These are phyloP conservation scores for Hylaeus volcanicus DNA, from an alignment of 1,140 invertebrate genomes.

Conservation along the genomic window DNA sequence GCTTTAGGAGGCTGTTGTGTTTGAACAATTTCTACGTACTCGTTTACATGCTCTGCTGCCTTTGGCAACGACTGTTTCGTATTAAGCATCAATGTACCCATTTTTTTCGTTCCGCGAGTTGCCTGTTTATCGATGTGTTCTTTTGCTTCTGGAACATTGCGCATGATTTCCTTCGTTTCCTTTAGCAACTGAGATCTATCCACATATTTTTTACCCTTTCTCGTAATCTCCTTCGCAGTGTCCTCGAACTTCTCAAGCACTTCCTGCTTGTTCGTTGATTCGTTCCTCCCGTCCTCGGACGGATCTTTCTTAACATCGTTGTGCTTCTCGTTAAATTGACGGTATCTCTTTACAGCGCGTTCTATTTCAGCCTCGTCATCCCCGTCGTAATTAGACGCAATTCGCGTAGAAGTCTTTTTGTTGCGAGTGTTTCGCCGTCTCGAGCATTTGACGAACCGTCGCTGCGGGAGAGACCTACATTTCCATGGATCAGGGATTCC, in stretches of 20 bases:
- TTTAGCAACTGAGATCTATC: not conserved
- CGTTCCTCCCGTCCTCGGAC: not conserved
- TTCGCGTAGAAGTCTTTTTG: not conserved
- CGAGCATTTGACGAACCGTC: not conserved
- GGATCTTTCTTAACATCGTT: not conserved
- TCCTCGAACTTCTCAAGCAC: not conserved
- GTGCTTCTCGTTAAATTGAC: not conserved
- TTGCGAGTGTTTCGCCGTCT: not conserved
- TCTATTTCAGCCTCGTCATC: constrained; percentile 38
- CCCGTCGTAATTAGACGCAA: constrained; percentile 7
- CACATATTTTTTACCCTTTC: not conserved
- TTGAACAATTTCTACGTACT: no score
- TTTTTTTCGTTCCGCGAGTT: no score
- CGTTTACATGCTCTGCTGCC: no score
- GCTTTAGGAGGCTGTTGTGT: not conserved
- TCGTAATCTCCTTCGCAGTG: not conserved
- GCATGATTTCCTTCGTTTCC: not conserved
- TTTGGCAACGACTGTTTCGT: not conserved
- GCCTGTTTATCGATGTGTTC: not conserved
- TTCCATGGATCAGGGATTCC: constrained; percentile 59
- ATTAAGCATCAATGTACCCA: not conserved
- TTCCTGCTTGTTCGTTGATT: not conserved
- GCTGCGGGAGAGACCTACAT: not conserved
- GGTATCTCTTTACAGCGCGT: not conserved
- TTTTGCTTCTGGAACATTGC: not conserved